Evolutionary conservation across 2,888 invertebrate genomes (phyloP).

Genomic region (Dascillus cervinus): DNA sequence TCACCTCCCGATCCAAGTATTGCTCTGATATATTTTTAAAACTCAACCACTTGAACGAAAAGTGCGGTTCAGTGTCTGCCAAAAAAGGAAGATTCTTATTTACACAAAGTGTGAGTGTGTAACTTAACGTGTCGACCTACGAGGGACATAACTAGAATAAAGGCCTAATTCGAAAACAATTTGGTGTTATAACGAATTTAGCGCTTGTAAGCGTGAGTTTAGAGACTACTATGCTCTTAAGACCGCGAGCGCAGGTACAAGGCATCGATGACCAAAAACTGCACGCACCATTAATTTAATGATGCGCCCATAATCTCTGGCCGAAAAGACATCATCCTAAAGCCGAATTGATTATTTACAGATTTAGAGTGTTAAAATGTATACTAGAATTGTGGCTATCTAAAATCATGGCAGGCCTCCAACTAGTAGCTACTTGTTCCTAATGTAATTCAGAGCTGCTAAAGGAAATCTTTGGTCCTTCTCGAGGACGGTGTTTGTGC

Average conservation of each 20-base stretch:
- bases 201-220: constrained; percentile 19
- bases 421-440: constrained; percentile 19
- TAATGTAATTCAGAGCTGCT: constrained; percentile 23
- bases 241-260: constrained; percentile 21
- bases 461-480: constrained; percentile 43
- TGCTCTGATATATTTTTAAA: no score
- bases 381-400: constrained; percentile 16
- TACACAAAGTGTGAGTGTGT: no score
- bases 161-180: constrained; percentile 11
- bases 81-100: no score
- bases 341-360: constrained; percentile 20
- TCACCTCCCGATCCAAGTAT: no score
- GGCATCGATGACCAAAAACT: constrained; percentile 20
- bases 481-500: constrained; percentile 40
- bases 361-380: constrained; percentile 16
- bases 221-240: constrained; percentile 14
- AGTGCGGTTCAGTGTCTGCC: no score
- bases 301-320: constrained; percentile 13
- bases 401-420: constrained; percentile 25
- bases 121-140: no score
- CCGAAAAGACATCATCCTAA: constrained; percentile 17
- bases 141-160: no score
- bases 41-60: no score
- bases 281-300: constrained; percentile 21
- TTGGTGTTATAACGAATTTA: constrained; percentile 16